A percentile compares a stretch with the other conserved stretches of the same genome.
Conservation (phyloP, 30 jellyfish, hydroid and myxozoan genomes). For the Nemopilema nomurai region DNA sequence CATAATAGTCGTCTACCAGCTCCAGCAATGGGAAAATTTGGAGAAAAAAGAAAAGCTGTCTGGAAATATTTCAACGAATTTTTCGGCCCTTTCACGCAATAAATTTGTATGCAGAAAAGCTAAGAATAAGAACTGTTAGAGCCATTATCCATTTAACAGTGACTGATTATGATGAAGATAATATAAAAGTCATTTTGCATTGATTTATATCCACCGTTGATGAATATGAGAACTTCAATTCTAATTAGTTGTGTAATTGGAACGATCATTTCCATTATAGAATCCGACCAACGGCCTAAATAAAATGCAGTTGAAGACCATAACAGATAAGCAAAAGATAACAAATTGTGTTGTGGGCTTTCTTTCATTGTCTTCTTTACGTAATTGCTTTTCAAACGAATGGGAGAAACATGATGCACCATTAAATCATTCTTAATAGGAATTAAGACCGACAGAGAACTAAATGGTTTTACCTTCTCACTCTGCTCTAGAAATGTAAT, state of each 20-base stretch:
- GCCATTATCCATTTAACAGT: not conserved
- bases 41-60: not conserved
- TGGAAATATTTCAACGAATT: not conserved
- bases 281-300: not conserved
- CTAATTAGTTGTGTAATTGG: not conserved
- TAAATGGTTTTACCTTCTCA: conserved; percentile 68
- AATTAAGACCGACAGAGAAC: not conserved
- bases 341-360: not conserved
- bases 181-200: not conserved
- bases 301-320: not conserved
- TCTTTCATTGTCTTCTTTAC: not conserved
- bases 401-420: not conserved
- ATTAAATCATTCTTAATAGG: not conserved
- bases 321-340: not conserved
- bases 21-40: not conserved
- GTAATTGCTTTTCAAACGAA: not conserved
- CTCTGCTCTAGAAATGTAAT: conserved; percentile 78
- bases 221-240: not conserved
- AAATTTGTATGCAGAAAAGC: not conserved
- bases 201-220: not conserved
- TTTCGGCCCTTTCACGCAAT: not conserved
- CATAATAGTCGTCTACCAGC: too few species aligned
- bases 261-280: not conserved
- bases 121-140: not conserved
- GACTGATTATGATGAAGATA: not conserved